Percentiles rank a stretch among this genome's conserved stretches.
Conservation (phyloP, 92 coral and sea anemone species). For the Heteractis magnifica region DNA sequence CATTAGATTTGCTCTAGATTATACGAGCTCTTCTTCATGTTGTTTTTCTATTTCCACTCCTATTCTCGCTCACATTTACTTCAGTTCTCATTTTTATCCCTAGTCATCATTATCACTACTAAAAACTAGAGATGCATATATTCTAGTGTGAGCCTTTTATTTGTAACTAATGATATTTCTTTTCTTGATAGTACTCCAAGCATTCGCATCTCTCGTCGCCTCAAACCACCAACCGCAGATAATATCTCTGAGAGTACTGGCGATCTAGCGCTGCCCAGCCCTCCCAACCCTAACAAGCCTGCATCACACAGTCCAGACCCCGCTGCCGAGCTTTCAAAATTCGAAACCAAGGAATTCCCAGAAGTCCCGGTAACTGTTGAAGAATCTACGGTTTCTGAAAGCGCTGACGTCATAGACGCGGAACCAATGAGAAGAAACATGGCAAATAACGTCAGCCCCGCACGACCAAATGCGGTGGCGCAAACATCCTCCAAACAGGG, state of each 20-base stretch:
- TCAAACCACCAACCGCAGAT: slow-evolving; percentile 61
- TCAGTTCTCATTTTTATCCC: too few relatives aligned
- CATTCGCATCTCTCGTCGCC: slow-evolving; percentile 83
- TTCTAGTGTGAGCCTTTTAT: neutral
- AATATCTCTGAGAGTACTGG: slow-evolving; percentile 81
- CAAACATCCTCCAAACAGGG: slow-evolving; percentile 39
- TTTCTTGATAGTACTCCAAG: slow-evolving; percentile 76
- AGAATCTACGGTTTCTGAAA: slow-evolving; percentile 43
- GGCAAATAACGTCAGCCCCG: slow-evolving; percentile 26
- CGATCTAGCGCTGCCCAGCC: slow-evolving; percentile 58
- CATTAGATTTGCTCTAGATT: too few relatives aligned
- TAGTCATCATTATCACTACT: too few relatives aligned
- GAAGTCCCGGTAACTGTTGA: slow-evolving; percentile 78
- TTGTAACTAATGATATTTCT: neutral
- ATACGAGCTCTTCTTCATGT: too few relatives aligned
- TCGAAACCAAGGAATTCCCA: slow-evolving; percentile 83
- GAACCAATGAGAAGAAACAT: slow-evolving; percentile 55
- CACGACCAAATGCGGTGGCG: neutral
- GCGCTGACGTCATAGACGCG: slow-evolving; percentile 39
- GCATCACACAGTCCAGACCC: slow-evolving; percentile 29
- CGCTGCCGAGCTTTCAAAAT: slow-evolving; percentile 75
- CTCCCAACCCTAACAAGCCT: slow-evolving; percentile 44
- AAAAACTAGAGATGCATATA: neutral
- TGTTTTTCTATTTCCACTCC: too few relatives aligned
- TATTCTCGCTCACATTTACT: too few relatives aligned